These are phyloP conservation scores for Callyntrura sp. DNA, from an alignment of 2,888 invertebrate genomes.

Conservation along the genomic window DNA sequence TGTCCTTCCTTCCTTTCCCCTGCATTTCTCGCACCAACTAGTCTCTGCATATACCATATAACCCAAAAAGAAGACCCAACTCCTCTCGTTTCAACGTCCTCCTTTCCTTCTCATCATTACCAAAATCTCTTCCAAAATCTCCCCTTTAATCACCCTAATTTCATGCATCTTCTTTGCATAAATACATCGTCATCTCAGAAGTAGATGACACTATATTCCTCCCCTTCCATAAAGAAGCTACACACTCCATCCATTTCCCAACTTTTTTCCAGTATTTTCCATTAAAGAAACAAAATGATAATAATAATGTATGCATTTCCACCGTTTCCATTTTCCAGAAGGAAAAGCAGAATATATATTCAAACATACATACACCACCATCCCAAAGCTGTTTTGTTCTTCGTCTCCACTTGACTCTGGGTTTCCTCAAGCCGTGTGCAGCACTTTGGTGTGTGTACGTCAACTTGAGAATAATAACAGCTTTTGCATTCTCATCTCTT, in stretches of 20 bases:
- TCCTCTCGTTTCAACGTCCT: constrained; percentile 33
- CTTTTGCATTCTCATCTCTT: constrained; percentile 56
- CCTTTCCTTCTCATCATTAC: constrained; percentile 15
- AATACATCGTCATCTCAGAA: constrained; percentile 36
- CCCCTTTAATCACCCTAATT: constrained; percentile 75
- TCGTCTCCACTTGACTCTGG: constrained; percentile 47
- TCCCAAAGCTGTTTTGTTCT: background rate
- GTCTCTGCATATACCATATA: background rate
- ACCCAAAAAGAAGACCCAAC: constrained; percentile 3
- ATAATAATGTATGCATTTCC: constrained; percentile 39
- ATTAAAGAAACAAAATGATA: constrained; percentile 47
- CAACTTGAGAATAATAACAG: constrained; percentile 37
- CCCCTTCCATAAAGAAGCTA: background rate
- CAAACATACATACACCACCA: too few relatives aligned
- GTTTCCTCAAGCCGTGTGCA: background rate
- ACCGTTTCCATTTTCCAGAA: constrained; percentile 11
- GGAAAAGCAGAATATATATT: constrained; percentile 20
- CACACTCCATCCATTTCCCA: background rate
- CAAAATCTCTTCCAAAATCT: constrained; percentile 64
- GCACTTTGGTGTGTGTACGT: too few relatives aligned
- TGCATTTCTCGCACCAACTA: background rate
- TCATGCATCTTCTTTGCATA: constrained; percentile 74
- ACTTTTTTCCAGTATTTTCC: constrained; percentile 32
- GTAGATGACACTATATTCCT: background rate
- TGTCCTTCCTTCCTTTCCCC: constrained; percentile 26